phyloP scores from a whole-genome alignment of 2,888 invertebrate species.

The Drepana falcataria region DNA sequence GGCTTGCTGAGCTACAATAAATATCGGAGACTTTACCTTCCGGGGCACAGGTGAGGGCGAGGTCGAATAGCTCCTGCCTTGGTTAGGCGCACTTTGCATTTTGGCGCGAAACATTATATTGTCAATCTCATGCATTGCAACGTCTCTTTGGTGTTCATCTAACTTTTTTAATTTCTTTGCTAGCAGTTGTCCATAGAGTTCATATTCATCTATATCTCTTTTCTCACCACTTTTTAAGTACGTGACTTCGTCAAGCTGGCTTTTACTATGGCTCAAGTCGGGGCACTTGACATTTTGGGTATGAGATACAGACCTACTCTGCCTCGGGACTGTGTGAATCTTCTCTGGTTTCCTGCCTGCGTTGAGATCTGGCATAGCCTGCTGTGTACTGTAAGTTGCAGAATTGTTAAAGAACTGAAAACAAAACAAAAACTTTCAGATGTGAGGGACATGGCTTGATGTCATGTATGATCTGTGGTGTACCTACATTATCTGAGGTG shows the following conservation, averaged over 20 bases:
- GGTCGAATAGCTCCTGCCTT: slow-evolving; percentile 33
- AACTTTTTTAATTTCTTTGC: slow-evolving; percentile 64
- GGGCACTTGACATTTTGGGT: slow-evolving; percentile 9
- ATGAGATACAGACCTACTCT: slow-evolving; percentile 15
- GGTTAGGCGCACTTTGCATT: slow-evolving; percentile 39
- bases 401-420: slow-evolving; percentile 29
- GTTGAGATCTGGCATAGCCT: slow-evolving; percentile 24
- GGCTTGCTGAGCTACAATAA: slow-evolving; percentile 45
- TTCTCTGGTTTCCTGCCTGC: slow-evolving; percentile 14
- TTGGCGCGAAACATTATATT: slow-evolving; percentile 64
- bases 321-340: slow-evolving; percentile 14
- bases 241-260: slow-evolving; percentile 30
- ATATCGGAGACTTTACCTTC: slow-evolving; percentile 52
- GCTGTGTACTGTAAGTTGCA: slow-evolving; percentile 13
- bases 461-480: too few relatives aligned
- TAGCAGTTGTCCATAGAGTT: slow-evolving; percentile 58
- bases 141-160: slow-evolving; percentile 60
- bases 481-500: too few relatives aligned
- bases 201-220: slow-evolving; percentile 56
- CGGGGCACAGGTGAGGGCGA: slow-evolving; percentile 41
- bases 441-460: too few relatives aligned
- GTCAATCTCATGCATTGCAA: slow-evolving; percentile 70
- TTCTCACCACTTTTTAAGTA: slow-evolving; percentile 29
- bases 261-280: slow-evolving; percentile 23
- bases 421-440: not conserved